Percentiles rank a stretch among this genome's conserved stretches.
Evolutionary conservation across 2,888 invertebrate genomes (phyloP).

Genomic region (Drosophila mimica): DNA sequence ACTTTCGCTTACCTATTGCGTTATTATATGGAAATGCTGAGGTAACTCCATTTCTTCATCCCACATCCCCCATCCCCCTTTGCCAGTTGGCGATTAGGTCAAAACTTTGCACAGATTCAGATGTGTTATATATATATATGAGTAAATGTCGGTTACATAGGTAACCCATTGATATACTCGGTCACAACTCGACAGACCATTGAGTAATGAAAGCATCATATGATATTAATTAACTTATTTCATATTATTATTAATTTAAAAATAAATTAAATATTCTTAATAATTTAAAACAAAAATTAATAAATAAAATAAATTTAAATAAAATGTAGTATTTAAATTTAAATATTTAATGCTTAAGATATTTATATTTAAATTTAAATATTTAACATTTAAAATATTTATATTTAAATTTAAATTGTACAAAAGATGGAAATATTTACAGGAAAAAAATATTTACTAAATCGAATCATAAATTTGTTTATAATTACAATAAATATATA

Average conservation of each 20-base stretch:
- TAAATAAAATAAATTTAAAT: background rate
- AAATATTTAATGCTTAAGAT: background rate
- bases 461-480: background rate
- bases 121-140: background rate
- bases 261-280: background rate
- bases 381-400: background rate
- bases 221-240: fast-evolving
- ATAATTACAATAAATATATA: too few species aligned
- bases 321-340: too few species aligned
- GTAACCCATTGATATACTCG: background rate
- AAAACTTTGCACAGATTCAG: conserved; percentile 3
- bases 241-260: background rate
- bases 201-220: background rate
- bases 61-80: background rate
- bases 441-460: background rate
- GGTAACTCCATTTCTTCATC: background rate
- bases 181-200: too few species aligned
- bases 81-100: conserved; percentile 1
- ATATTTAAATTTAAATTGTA: background rate
- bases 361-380: background rate
- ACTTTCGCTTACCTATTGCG: conserved; percentile 14
- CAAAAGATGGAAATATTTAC: background rate
- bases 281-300: background rate
- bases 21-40: conserved; percentile 35
- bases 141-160: background rate